phyloP scores from a whole-genome alignment of 2,888 invertebrate species.

The Rhagium mordax region DNA sequence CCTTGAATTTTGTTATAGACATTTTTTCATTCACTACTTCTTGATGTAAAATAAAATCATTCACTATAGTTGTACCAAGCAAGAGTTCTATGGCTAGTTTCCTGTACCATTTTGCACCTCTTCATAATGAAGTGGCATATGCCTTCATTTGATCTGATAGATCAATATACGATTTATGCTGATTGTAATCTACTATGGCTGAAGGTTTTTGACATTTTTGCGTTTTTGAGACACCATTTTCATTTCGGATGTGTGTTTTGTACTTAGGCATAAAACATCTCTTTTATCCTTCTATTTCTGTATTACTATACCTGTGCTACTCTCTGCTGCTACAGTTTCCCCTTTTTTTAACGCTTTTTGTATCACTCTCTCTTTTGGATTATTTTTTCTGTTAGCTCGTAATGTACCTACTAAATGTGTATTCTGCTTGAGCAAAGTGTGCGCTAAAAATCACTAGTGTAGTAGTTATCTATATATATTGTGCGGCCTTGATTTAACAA shows the following conservation, averaged over 20 bases:
- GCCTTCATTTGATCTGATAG: conserved; percentile 57
- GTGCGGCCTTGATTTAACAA: conserved; percentile 4
- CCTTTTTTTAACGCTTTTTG: conserved; percentile 11
- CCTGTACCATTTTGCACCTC: conserved; percentile 57
- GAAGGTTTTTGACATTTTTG: conserved; percentile 45
- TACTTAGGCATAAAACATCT: neutral
- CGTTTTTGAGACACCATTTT: conserved; percentile 27
- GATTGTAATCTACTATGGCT: conserved; percentile 56
- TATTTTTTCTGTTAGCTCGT: neutral
- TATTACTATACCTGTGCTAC: conserved; percentile 11
- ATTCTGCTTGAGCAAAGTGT: neutral
- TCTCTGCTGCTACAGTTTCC: conserved; percentile 19
- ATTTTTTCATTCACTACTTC: conserved; percentile 47
- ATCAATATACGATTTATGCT: conserved; percentile 55
- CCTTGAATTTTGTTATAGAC: conserved; percentile 29
- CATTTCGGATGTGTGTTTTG: neutral
- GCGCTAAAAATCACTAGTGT: neutral
- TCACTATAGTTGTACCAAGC: conserved; percentile 49
- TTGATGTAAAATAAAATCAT: conserved; percentile 48
- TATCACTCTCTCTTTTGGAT: conserved; percentile 1
- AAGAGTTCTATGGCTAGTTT: conserved; percentile 57
- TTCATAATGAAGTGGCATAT: conserved; percentile 52
- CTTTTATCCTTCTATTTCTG: neutral
- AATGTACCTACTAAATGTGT: neutral
- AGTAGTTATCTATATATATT: conserved; percentile 9